Evolutionary conservation across 1,140 invertebrate species (phyloP).

Genomic region (Acyrthosiphon pisum): DNA sequence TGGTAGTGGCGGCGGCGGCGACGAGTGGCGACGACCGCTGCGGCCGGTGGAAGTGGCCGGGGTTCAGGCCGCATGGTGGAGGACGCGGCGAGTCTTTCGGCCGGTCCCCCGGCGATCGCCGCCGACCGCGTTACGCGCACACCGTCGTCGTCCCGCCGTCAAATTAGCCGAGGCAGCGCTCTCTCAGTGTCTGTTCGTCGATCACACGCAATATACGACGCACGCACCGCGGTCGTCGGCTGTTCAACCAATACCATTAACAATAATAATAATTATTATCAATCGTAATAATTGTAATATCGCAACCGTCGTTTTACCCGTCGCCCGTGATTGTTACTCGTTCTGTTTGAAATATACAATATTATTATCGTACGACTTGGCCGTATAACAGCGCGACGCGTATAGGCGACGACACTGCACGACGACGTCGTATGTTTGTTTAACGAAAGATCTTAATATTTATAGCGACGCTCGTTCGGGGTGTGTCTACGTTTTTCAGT

Average conservation of each 20-base stretch:
- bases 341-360: background rate
- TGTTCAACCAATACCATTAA: background rate
- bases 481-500: background rate
- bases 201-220: constrained; percentile 14
- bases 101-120: constrained; percentile 1
- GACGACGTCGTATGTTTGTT: background rate
- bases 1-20: constrained; percentile 2
- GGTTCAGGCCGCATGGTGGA: background rate
- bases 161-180: background rate
- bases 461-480: background rate
- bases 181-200: constrained; percentile 28
- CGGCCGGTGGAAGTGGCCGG: background rate
- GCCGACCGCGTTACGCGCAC: background rate
- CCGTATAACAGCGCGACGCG: background rate
- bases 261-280: background rate
- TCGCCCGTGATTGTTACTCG: too few species aligned
- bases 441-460: background rate
- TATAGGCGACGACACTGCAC: background rate
- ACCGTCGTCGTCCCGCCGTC: background rate
- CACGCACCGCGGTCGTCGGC: background rate
- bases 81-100: constrained; percentile 8
- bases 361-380: background rate
- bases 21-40: background rate
- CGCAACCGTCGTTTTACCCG: background rate
- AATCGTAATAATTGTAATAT: background rate